Evolutionary conservation across 2,888 invertebrate species (phyloP), one percentile per base, ranked within the genome.

Genomic region (Baronia brevicornis): DNA sequence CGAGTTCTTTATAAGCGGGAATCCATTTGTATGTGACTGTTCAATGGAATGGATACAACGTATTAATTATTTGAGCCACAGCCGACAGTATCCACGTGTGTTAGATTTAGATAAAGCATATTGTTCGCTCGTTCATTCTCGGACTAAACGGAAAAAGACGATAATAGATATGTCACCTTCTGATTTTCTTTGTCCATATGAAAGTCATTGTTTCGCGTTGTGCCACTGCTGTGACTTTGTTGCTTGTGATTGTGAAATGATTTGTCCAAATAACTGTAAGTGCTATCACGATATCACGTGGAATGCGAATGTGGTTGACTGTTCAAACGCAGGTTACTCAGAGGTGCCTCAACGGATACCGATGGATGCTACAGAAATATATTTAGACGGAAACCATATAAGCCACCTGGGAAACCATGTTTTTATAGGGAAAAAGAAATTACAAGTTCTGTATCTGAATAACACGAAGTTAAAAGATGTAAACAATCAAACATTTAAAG

Each of bases 171-270:
- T 91, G 62, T 89, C 88, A 54, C 86, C 91, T 39, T 90, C 91
- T 43, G 91, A 93, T 70, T 93, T 94, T 79, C 86, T 94, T 48
- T 94, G 94, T 67, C 89, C 89, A 10, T 94, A 94, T 69, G 89
- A 90, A 54, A 89, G 90, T 34, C 92, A 93, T 74, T 95, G 95
- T 79, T 94, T 93, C 61, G 90, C 93, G n/a, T 78, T 93, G 8
- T 95, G 95, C 68, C 92, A 93, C 69, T 95, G 95, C 74, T 95
- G 95, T 79, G 93, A 94, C 53, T 95, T 92, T 66, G 92, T 93
- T 56, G 93, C 93, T 28, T 95, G 95, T 73, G 95, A 95, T 75
- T 95, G 95, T 82, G 92, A 94, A 85, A 94, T 94, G 91, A 92
- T 92, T 48, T 95, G 95, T 69, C 95, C 95, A 25, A 88, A 88